Base-by-base conservation (phyloP, 2,888 invertebrate genomes). In the Netelia fuscicornis region DNA sequence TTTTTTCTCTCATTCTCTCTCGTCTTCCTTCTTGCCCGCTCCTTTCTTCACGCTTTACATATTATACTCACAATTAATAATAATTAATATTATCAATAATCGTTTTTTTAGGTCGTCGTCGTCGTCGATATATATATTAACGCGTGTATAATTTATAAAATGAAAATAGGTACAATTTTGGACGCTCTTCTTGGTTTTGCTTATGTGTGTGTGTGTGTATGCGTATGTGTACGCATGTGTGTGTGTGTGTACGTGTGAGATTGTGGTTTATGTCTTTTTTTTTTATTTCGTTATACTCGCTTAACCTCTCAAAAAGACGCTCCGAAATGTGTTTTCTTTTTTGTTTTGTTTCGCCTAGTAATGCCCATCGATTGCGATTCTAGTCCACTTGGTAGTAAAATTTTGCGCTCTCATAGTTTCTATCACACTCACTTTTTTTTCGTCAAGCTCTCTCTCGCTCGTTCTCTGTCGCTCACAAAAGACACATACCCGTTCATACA, bases 361-460 rank as follows among this genome's bases (percentile, higher is more conserved):
- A 94, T 94, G 93, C 93, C 93, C 93, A 93, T 94, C 93, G 93
- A 93, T 93, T 93, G 93, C 93, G 93, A 93, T 93, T 94, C 93
- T 93, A 93, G 92, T 93, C 92, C 93, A 93, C 93, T 94, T 93
- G 92, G 93, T 93, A 93, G 92, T 92, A 92, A 93, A 93, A 92
- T 93, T 93, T 93, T 93, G 92, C 91, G 86, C 87, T 87, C 81
- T 87, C 86, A 72, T 89, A 78, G 68, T 20, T 20, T 11, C 81
- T 81, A 71, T 81, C 78, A 72, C 85, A 81, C 81, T 82, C 72
- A 65, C 62, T 85, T 79, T 48, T 52, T 72, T 81, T 56, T 20
- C 20, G 11, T 83, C 70, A 65, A 60, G 54, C 13, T 56, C 37
- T 80, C 37, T 80, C 76, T 56, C 79, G 20, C 20, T 20, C 20